Percentiles rank a stretch among this genome's conserved stretches.
These are phyloP conservation scores for Helleia helle DNA, from an alignment of 2,888 invertebrate species.

Conservation along the genomic window DNA sequence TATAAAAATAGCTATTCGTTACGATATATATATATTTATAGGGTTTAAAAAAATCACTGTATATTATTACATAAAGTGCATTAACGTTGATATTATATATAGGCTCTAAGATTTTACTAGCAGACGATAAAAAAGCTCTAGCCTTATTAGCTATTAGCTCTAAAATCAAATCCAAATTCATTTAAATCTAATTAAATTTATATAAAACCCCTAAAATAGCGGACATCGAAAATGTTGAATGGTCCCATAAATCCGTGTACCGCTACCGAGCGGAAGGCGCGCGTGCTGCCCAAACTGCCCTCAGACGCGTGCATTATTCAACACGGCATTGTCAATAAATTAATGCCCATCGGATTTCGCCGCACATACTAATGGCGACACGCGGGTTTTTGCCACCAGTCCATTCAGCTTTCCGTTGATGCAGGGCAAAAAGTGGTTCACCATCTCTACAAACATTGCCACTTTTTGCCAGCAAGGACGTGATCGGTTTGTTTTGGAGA, in stretches of 20 bases:
- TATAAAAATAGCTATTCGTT: too few species aligned
- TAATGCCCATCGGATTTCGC: conserved; percentile 59
- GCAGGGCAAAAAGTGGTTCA: conserved; percentile 53
- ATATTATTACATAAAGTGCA: too few species aligned
- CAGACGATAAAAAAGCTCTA: too few species aligned
- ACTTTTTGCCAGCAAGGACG: conserved; percentile 57
- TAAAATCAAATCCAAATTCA: conserved; percentile 2
- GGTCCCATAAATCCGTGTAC: conserved; percentile 17
- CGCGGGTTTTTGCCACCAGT: conserved; percentile 55
- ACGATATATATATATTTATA: too few species aligned
- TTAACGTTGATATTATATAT: too few species aligned
- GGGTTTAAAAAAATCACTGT: too few species aligned
- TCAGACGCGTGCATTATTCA: conserved; percentile 55
- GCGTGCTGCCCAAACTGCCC: conserved; percentile 43
- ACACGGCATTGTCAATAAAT: conserved; percentile 66
- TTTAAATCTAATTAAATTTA: neutral
- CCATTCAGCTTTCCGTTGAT: conserved; percentile 69
- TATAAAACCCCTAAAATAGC: conserved; percentile 4
- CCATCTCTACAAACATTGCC: conserved; percentile 45
- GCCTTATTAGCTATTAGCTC: too few species aligned
- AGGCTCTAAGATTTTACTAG: too few species aligned
- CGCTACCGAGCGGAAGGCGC: conserved; percentile 42
- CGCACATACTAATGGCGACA: conserved; percentile 68
- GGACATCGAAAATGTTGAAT: conserved; percentile 12
- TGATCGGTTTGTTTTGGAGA: conserved; percentile 47